These are phyloP conservation scores for Melopsittacus undulatus DNA, from an alignment of 2,797 vertebrate species.

Conservation along the genomic window DNA sequence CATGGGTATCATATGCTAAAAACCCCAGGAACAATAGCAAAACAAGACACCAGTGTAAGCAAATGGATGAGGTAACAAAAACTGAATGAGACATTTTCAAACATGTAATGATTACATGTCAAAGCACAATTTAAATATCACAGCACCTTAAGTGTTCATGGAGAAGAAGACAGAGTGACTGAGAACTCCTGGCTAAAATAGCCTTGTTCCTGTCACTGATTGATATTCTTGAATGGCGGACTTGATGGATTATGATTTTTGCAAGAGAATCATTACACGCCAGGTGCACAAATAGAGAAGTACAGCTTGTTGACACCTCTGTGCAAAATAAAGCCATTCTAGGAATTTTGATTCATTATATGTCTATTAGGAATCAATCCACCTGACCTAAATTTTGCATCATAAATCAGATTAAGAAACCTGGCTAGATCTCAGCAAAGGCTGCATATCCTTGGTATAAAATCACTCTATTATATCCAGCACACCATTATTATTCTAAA, in stretches of 20 bases:
- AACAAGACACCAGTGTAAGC: conserved; percentile 3
- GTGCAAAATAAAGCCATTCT: conserved; percentile 70
- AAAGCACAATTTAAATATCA: conserved; percentile 80
- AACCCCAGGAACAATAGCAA: background rate
- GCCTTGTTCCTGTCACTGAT: conserved; percentile 68
- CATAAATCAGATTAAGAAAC: conserved; percentile 72
- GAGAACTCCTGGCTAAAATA: conserved; percentile 75
- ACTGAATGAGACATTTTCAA: conserved; percentile 73
- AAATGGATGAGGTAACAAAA: conserved; percentile 64
- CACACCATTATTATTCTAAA: conserved; percentile 53
- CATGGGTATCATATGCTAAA: background rate
- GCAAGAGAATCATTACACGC: conserved; percentile 77
- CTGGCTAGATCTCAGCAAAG: conserved; percentile 16
- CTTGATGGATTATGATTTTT: conserved; percentile 81
- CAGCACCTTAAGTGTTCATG: conserved; percentile 33
- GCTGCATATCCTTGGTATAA: conserved; percentile 36
- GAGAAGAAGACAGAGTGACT: conserved; percentile 74
- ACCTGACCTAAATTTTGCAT: conserved; percentile 68
- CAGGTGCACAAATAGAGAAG: conserved; percentile 79
- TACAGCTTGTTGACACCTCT: conserved; percentile 76
- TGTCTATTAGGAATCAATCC: conserved; percentile 76
- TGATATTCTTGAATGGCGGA: conserved; percentile 73
- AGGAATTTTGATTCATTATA: conserved; percentile 80
- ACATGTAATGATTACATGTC: conserved; percentile 80
- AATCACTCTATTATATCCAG: conserved; percentile 24